Conservation (phyloP, 2,113 vertebrate genomes). For the Cololabis saira region DNA sequence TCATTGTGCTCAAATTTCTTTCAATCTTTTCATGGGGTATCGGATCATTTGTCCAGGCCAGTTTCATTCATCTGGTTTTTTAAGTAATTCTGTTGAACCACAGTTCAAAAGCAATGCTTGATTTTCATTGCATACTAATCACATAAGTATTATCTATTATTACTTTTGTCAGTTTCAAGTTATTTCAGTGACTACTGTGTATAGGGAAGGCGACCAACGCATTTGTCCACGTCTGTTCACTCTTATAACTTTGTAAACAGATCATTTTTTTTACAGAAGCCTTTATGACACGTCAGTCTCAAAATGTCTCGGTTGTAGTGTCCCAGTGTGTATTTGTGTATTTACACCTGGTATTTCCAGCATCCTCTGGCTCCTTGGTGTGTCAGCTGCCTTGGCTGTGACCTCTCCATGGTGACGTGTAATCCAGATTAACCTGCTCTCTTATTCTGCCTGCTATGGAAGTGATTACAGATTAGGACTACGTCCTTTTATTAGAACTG, state of each 20-base stretch:
- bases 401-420: slow-evolving; percentile 68
- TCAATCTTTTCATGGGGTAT: too few relatives aligned
- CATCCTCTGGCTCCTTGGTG: slow-evolving; percentile 26
- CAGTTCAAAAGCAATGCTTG: too few relatives aligned
- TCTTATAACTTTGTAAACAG: neutral
- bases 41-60: too few relatives aligned
- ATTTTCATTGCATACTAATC: too few relatives aligned
- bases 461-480: slow-evolving; percentile 78
- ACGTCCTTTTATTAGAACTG: slow-evolving; percentile 70
- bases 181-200: too few relatives aligned
- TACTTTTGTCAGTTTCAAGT: too few relatives aligned
- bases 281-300: neutral
- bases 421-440: slow-evolving; percentile 78
- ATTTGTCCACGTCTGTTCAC: too few relatives aligned
- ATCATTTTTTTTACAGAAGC: slow-evolving; percentile 1
- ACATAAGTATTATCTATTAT: too few relatives aligned
- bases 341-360: slow-evolving; percentile 18
- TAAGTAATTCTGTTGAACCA: too few relatives aligned
- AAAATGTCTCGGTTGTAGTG: neutral
- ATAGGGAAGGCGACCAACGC: too few relatives aligned
- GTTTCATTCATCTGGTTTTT: too few relatives aligned
- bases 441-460: slow-evolving; percentile 71
- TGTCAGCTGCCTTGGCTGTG: slow-evolving; percentile 50
- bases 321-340: neutral
- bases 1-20: too few relatives aligned